Percentiles rank a stretch among this genome's conserved stretches.
Evolutionary conservation across 1,140 invertebrate species (phyloP).

Genomic region (Euglossa dilemma): DNA sequence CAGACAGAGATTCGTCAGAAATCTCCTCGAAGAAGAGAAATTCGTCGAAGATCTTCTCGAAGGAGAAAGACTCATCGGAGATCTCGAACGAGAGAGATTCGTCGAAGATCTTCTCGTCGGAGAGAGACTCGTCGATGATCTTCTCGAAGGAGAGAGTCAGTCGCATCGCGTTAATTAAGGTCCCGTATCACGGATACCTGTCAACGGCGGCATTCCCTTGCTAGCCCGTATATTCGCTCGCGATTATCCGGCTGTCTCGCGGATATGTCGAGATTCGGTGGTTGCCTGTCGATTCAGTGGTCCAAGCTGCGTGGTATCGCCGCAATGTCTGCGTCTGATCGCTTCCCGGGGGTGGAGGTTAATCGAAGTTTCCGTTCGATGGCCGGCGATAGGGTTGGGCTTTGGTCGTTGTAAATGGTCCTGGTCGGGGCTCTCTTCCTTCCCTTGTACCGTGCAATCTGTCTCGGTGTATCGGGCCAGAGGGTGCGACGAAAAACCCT

Average conservation of each 20-base stretch:
- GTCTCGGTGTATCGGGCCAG: background rate
- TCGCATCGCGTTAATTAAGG: background rate
- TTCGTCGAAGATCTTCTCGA: too few species aligned
- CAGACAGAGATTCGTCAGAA: too few species aligned
- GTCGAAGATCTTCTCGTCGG: too few species aligned
- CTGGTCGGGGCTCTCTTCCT: background rate
- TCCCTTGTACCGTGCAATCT: background rate
- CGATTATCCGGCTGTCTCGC: slow-evolving; percentile 5
- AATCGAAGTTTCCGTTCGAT: slow-evolving; percentile 10
- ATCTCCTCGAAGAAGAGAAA: too few species aligned
- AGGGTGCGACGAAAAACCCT: too few species aligned
- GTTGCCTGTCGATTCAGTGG: slow-evolving; percentile 12
- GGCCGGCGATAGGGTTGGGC: background rate
- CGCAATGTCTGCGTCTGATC: background rate
- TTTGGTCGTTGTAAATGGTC: background rate
- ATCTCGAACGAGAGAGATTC: too few species aligned
- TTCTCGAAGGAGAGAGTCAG: too few species aligned
- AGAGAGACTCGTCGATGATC: too few species aligned
- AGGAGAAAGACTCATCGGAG: too few species aligned
- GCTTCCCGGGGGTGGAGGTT: background rate
- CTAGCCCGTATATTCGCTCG: background rate
- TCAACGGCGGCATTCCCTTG: background rate
- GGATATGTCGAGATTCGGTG: background rate
- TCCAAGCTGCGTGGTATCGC: background rate
- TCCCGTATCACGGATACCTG: slow-evolving; percentile 9